Conservation (phyloP, 2,113 vertebrate species). For the Caranx ignobilis region DNA sequence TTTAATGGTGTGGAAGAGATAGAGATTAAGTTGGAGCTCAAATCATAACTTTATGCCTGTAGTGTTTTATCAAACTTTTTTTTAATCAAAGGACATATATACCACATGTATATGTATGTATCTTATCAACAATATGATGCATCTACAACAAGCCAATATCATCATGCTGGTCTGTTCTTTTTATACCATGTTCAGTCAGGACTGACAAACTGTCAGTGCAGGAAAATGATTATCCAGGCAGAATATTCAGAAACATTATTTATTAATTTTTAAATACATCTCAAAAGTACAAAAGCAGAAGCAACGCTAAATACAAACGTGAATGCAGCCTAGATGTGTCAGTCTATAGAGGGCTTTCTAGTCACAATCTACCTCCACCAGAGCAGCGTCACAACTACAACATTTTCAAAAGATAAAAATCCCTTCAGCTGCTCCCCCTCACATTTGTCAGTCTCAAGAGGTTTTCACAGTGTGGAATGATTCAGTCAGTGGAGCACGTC, state of each 20-base stretch:
- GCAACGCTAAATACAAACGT: conserved; percentile 19
- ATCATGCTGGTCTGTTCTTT: background rate
- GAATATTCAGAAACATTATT: conserved; percentile 57
- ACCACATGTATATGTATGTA: background rate
- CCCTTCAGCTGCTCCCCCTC: background rate
- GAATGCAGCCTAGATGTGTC: background rate
- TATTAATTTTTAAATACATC: conserved; percentile 50
- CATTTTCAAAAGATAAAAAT: conserved; percentile 2
- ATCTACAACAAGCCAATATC: background rate
- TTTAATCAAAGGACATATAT: background rate
- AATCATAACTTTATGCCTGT: background rate
- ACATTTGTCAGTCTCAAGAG: conserved; percentile 7
- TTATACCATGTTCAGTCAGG: background rate
- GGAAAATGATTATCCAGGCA: background rate
- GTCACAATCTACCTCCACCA: conserved; percentile 8
- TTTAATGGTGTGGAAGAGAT: background rate
- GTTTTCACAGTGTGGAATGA: conserved; percentile 63
- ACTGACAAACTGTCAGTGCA: background rate
- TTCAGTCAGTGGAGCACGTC: conserved; percentile 35
- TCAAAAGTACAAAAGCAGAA: conserved; percentile 59
- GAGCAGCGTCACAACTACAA: conserved; percentile 1
- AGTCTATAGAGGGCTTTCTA: background rate
- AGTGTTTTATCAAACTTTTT: background rate
- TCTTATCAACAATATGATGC: no score
- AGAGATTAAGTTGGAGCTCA: background rate